phyloP scores from a whole-genome alignment of 2,888 invertebrate genomes.

The Epinotia bilunana region DNA sequence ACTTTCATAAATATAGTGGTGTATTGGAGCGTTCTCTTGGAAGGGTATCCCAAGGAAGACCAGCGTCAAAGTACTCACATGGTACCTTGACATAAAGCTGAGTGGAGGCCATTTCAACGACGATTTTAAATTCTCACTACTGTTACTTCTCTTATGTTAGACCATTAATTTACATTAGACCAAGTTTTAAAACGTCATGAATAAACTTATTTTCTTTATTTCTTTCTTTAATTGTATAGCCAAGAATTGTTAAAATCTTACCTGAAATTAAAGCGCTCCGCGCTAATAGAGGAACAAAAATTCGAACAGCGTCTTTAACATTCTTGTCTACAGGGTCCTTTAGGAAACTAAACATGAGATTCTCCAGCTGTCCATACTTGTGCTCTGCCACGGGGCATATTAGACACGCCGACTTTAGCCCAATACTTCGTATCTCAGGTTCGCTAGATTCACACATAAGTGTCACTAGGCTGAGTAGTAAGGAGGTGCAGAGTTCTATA shows the following conservation, averaged over 20 bases:
- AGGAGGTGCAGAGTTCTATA: slow-evolving; percentile 76
- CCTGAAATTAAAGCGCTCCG: slow-evolving; percentile 75
- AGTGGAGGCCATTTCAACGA: no score
- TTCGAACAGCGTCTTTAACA: slow-evolving; percentile 71
- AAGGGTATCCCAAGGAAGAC: no score
- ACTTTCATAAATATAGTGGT: no score
- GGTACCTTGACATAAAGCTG: no score
- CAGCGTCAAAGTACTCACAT: no score
- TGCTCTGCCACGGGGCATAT: slow-evolving; percentile 76
- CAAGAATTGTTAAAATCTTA: slow-evolving; percentile 48
- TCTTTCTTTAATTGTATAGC: no score
- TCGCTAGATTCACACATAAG: slow-evolving; percentile 81
- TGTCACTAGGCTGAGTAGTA: slow-evolving; percentile 74
- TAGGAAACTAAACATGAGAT: slow-evolving; percentile 74
- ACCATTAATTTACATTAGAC: no score
- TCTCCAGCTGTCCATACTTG: slow-evolving; percentile 76
- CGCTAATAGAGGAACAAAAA: slow-evolving; percentile 75
- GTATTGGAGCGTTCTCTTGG: no score
- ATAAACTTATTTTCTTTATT: no score
- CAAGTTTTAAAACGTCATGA: no score
- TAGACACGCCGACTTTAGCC: slow-evolving; percentile 73
- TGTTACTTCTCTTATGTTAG: no score
- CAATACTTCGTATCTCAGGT: slow-evolving; percentile 69
- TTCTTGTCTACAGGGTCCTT: slow-evolving; percentile 73
- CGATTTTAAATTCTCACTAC: no score